A percentile compares a stretch with the other conserved stretches of the same genome.
These are phyloP conservation scores for Prenolepis imparis DNA, from an alignment of 2,888 invertebrate genomes.

Conservation along the genomic window DNA sequence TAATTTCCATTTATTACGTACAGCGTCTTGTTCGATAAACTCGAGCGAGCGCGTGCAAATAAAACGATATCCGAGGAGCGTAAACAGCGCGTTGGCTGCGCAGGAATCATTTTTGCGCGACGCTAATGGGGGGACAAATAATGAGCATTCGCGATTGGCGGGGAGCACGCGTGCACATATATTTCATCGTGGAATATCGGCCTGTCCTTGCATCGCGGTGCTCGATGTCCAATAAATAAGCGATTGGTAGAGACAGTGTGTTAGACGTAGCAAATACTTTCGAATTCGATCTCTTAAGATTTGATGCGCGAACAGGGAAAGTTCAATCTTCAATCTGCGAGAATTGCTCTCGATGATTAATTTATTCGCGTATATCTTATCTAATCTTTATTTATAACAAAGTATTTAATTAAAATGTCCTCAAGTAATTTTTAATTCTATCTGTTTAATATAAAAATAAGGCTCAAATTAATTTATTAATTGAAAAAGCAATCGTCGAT, in stretches of 20 bases:
- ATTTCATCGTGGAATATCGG: not conserved
- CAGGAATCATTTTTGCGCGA: conserved; percentile 30
- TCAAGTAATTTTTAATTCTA: not conserved
- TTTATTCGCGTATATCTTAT: conserved; percentile 5
- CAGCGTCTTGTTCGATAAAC: conserved; percentile 39
- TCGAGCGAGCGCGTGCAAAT: conserved; percentile 25
- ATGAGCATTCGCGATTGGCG: conserved; percentile 8
- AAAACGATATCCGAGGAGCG: not conserved
- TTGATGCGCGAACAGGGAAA: not conserved
- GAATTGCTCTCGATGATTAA: not conserved
- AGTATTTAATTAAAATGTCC: not conserved
- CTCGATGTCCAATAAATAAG: conserved; percentile 31
- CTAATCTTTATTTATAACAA: not conserved
- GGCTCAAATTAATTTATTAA: no score
- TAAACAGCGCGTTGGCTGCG: not conserved
- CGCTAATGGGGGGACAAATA: not conserved
- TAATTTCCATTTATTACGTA: conserved; percentile 42
- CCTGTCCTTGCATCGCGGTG: not conserved
- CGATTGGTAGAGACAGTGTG: not conserved
- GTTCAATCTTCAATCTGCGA: not conserved
- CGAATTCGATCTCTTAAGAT: not conserved
- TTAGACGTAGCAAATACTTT: conserved; percentile 2
- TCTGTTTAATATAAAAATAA: conserved; percentile 17
- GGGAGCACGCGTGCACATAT: not conserved
- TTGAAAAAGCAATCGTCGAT: no score